Base-by-base conservation (phyloP, 1,140 invertebrate species). In the Drosophila hydei region DNA sequence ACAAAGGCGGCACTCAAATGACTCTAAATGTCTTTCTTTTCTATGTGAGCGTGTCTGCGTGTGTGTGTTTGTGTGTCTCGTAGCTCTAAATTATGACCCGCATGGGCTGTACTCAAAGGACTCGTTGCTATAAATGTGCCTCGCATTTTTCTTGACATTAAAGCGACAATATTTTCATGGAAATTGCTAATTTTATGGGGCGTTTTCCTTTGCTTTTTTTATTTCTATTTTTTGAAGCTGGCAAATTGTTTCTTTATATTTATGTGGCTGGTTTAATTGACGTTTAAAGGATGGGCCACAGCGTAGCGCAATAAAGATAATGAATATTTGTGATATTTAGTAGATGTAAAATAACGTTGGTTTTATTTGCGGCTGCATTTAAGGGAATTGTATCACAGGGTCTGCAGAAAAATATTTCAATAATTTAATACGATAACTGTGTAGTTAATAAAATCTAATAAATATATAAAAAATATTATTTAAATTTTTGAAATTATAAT, bases 241-340 rank as follows among this genome's bases (percentile, higher is more conserved):
- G 55, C 50, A 85, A 85, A 85, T 84, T 87, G 81, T 85, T 81
- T 87, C 60, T 68, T 69, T 85, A 81, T 85, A 87, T 87, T 87
- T 87, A 68, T 87, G 75, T 87, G 74, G 77, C 59, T 14, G 65
- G 61, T 81, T 85, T 87, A 81, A 87, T 87, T 85, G 81, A 68
- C 50, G 47, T 51, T 45, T 59, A 62, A 71, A 67, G 65, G 23
- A 56, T 45, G 54, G 33, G 18, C 58, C 52, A 59, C 33, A 60
- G 40, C 61, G 40, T 50, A 75, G 16, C 14, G 11, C 54, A 23
- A 56, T 71, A 65, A 71, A 56, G 33, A 56, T 71, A 71, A 71
- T 71, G 68, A 58, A 71, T 36, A 65, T 71, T 16, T 25, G 38
- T 30, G 9, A 19, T 40, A 19, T 54, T 23, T 61, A 38, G 45